phyloP scores from a whole-genome alignment of 2,113 vertebrate genomes.

The Oreochromis aureus region DNA sequence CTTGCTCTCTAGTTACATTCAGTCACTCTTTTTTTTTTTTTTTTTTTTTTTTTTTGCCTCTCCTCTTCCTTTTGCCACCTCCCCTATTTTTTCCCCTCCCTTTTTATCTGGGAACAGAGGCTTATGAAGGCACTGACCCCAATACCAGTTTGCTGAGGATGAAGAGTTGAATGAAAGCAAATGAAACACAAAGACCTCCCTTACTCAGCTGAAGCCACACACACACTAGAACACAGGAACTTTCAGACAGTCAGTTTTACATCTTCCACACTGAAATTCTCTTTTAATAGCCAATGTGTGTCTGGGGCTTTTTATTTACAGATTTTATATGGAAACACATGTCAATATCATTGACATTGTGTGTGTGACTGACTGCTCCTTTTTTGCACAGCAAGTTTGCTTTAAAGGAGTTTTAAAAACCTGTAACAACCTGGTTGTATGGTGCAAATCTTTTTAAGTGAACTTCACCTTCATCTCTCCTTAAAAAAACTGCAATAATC shows the following conservation, averaged over 20 bases:
- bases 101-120: conserved; percentile 25
- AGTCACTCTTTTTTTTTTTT: neutral
- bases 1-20: conserved; percentile 33
- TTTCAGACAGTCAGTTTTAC: neutral
- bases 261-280: neutral
- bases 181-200: conserved; percentile 30
- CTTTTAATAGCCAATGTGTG: neutral
- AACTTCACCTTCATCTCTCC: neutral
- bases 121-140: conserved; percentile 57
- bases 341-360: neutral
- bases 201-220: conserved; percentile 3
- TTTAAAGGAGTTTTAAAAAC: neutral
- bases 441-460: neutral
- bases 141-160: conserved; percentile 26
- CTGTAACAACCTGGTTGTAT: neutral
- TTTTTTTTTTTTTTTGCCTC: neutral
- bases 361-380: neutral
- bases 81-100: neutral
- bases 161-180: conserved; percentile 23
- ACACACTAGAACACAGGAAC: neutral
- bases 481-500: neutral
- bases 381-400: neutral
- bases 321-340: neutral
- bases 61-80: neutral
- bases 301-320: neutral